Conservation (phyloP, 1,140 invertebrate genomes). For the Centruroides sculpturatus region DNA sequence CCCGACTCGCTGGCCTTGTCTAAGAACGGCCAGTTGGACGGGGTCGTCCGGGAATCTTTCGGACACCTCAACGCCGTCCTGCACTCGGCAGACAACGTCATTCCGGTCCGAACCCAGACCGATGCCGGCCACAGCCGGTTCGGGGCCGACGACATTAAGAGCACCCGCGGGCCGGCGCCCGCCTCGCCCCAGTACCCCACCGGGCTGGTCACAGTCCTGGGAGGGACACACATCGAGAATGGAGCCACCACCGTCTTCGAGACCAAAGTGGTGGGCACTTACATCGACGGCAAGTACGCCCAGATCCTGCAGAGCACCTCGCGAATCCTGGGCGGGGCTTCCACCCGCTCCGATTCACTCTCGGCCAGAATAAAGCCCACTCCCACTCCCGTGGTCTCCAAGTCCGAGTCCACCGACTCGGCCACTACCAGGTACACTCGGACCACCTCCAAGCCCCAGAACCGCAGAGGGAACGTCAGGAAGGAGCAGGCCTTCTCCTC, state of each 20-base stretch:
- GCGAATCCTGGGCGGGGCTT: slow-evolving; percentile 17
- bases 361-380: background rate
- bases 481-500: slow-evolving; percentile 6
- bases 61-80: too few species aligned
- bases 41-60: slow-evolving; percentile 1
- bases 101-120: too few species aligned
- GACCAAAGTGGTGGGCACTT: slow-evolving; percentile 73
- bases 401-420: background rate
- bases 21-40: background rate
- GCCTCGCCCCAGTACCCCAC: slow-evolving; percentile 37
- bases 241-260: slow-evolving; percentile 69
- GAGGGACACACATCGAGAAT: slow-evolving; percentile 64
- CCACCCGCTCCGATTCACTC: background rate
- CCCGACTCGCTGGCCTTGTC: too few species aligned
- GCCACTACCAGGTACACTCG: too few species aligned
- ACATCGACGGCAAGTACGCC: slow-evolving; percentile 72
- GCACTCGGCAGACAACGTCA: too few species aligned
- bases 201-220: slow-evolving; percentile 60
- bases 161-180: slow-evolving; percentile 4
- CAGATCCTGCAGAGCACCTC: slow-evolving; percentile 55
- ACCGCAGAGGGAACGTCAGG: background rate
- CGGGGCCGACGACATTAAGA: too few species aligned
- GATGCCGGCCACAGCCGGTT: too few species aligned
- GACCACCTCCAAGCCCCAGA: too few species aligned
- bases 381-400: background rate